Conservation (phyloP, 2,113 vertebrate genomes). For the Scalopus aquaticus region DNA sequence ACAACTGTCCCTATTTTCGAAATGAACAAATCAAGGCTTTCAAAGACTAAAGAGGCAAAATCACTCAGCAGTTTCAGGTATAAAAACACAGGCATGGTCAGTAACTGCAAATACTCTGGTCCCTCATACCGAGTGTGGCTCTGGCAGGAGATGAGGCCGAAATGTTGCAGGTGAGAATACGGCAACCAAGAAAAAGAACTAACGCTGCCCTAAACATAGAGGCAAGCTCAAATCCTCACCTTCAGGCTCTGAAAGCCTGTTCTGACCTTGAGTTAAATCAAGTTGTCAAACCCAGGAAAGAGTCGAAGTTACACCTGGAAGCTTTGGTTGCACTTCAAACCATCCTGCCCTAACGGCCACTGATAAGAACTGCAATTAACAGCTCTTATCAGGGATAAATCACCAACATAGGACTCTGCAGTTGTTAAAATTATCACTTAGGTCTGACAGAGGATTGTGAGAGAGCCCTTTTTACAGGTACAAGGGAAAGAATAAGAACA, state of each 20-base stretch:
- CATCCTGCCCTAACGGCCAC: not conserved
- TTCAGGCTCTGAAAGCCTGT: not conserved
- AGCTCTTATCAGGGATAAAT: not conserved
- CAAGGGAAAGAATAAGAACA: not conserved
- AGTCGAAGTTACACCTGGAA: slow-evolving; percentile 1
- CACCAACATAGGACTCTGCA: slow-evolving; percentile 30
- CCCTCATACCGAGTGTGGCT: not conserved
- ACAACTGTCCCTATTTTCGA: not conserved
- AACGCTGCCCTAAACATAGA: not conserved
- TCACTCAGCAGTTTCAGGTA: not conserved
- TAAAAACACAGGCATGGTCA: not conserved
- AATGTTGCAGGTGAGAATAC: not conserved
- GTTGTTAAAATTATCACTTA: slow-evolving; percentile 55
- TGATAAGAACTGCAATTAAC: slow-evolving; percentile 69
- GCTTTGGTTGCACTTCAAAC: slow-evolving; percentile 37
- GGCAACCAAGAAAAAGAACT: not conserved
- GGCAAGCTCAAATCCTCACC: not conserved
- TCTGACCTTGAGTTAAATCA: slow-evolving; percentile 40
- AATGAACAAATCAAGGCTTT: not conserved
- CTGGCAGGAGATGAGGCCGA: not conserved
- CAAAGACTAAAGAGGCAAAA: not conserved
- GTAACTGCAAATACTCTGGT: not conserved
- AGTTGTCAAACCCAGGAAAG: slow-evolving; percentile 21
- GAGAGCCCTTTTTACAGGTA: not conserved
- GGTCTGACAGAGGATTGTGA: not conserved